Evolutionary conservation across 1,140 invertebrate species (phyloP).

Genomic region (Drosophila lini): DNA sequence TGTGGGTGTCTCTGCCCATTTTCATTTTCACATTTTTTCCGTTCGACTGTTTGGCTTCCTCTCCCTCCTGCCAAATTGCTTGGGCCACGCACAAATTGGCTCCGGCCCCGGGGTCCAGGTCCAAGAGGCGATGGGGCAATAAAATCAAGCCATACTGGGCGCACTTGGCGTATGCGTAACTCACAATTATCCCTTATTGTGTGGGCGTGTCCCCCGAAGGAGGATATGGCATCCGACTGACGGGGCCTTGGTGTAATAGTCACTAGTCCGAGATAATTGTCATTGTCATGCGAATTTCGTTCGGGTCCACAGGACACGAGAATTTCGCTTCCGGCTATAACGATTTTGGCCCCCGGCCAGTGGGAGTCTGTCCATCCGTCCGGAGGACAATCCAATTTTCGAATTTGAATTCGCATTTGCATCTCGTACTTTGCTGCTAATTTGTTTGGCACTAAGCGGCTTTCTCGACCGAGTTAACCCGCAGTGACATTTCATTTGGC

Average conservation of each 20-base stretch:
- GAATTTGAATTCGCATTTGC: conserved; percentile 32
- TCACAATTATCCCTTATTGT: conserved; percentile 76
- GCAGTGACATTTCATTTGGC: conserved; percentile 22
- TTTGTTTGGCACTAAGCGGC: conserved; percentile 31
- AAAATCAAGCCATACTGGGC: conserved; percentile 66
- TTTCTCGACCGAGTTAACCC: conserved; percentile 26
- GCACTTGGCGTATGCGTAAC: conserved; percentile 76
- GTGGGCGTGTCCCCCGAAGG: conserved; percentile 55
- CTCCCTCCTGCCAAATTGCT: conserved; percentile 47
- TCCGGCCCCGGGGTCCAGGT: conserved; percentile 24
- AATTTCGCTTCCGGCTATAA: conserved; percentile 26
- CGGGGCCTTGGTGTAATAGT: conserved; percentile 42
- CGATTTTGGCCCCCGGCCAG: conserved; percentile 21
- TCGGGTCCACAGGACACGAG: conserved; percentile 27
- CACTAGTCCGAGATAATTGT: conserved; percentile 65
- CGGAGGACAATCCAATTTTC: conserved; percentile 46
- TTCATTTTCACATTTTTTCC: conserved; percentile 41
- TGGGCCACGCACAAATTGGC: conserved; percentile 66
- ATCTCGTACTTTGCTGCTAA: conserved; percentile 45
- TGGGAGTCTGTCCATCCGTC: conserved; percentile 1
- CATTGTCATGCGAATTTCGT: conserved; percentile 62
- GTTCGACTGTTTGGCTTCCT: conserved; percentile 57
- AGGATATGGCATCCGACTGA: conserved; percentile 5
- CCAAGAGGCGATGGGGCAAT: conserved; percentile 56
- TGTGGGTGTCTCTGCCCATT: conserved; percentile 41